phyloP scores from a whole-genome alignment of 37 sponge, comb jelly and placozoan genomes.

The Aplysina aerophoba region DNA sequence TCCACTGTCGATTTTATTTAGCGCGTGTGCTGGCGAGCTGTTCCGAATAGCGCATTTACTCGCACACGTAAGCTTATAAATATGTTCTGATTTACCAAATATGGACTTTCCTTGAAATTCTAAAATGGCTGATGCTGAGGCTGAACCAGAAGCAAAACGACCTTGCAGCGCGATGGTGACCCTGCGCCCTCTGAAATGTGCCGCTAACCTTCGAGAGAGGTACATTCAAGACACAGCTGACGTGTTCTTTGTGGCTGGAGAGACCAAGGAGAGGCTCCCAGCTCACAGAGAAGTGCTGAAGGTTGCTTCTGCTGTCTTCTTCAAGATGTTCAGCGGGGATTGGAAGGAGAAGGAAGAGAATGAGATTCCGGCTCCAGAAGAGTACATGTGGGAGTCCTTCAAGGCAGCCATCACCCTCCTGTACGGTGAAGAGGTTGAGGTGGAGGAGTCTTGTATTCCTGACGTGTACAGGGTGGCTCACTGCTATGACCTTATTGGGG shows the following conservation, averaged over 20 bases:
- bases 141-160: no score
- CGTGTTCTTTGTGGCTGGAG: not conserved
- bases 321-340: not conserved
- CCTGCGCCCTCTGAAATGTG: no score
- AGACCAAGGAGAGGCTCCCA: not conserved
- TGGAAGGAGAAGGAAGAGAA: not conserved
- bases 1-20: no score
- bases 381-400: not conserved
- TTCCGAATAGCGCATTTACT: no score
- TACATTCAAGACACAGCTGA: not conserved
- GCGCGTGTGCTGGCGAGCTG: no score
- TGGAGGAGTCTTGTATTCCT: not conserved
- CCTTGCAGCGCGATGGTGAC: no score
- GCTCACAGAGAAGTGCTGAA: not conserved
- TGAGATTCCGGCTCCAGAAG: not conserved
- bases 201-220: no score
- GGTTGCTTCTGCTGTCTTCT: slow-evolving; percentile 14
- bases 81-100: no score
- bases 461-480: slow-evolving; percentile 9
- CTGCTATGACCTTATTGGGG: not conserved
- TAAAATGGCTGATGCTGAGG: no score
- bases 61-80: no score
- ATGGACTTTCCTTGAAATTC: no score
- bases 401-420: not conserved
- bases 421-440: not conserved